Conservation (phyloP, 2,888 invertebrate species). For the Drosophila kuntzei region DNA sequence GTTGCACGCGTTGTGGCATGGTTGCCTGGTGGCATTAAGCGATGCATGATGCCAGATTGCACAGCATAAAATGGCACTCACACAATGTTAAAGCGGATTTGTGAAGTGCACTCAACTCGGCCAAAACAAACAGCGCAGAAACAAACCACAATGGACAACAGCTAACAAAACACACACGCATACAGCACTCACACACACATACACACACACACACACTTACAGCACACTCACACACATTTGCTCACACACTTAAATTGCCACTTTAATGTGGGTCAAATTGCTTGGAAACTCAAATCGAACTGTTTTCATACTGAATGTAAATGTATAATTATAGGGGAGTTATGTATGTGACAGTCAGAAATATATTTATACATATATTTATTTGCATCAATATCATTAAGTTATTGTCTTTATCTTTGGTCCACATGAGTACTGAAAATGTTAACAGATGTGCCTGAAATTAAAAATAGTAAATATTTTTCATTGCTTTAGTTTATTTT, state of each 20-base stretch:
- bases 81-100: conserved; percentile 31
- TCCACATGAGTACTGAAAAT: background rate
- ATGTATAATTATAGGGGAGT: background rate
- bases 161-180: conserved; percentile 13
- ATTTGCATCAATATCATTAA: background rate
- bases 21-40: conserved; percentile 30
- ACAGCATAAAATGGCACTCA: conserved; percentile 30
- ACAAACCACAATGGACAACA: conserved; percentile 32
- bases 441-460: background rate
- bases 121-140: conserved; percentile 35
- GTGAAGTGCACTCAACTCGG: conserved; percentile 36
- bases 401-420: background rate
- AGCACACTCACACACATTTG: background rate
- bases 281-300: conserved; percentile 25
- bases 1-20: conserved; percentile 23
- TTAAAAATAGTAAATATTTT: background rate
- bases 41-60: conserved; percentile 26
- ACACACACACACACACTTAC: background rate
- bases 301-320: conserved; percentile 1
- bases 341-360: background rate
- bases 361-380: background rate
- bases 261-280: conserved; percentile 21
- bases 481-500: no score
- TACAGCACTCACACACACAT: background rate
- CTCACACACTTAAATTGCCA: conserved; percentile 14